Conservation (phyloP, 2,113 vertebrate species). For the Gymnarchus niloticus region DNA sequence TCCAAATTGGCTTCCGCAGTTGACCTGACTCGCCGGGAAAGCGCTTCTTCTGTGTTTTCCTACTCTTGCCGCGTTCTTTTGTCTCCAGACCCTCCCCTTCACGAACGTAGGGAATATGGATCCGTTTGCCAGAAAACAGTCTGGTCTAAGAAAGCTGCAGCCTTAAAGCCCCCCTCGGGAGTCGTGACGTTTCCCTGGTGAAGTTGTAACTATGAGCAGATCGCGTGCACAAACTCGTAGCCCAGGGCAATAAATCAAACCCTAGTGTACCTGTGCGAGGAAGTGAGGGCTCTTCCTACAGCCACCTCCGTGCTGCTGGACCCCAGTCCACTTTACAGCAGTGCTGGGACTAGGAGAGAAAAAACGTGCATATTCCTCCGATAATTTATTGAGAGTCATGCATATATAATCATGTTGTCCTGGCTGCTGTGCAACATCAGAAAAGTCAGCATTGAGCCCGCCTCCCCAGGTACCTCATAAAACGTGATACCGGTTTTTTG, state of each 20-base stretch:
- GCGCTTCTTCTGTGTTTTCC: not conserved
- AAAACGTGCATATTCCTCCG: constrained; percentile 56
- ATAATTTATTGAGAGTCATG: constrained; percentile 60
- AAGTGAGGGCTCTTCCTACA: not conserved
- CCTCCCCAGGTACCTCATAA: not conserved
- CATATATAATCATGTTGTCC: constrained; percentile 23
- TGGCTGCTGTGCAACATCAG: not conserved
- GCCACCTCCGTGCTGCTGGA: constrained; percentile 31
- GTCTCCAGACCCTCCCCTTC: not conserved
- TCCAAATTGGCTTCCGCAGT: not conserved
- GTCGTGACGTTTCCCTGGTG: not conserved
- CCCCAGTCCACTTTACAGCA: constrained; percentile 40
- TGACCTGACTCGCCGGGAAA: not conserved
- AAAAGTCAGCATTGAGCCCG: not conserved
- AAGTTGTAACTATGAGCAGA: not conserved
- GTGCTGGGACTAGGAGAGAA: constrained; percentile 38
- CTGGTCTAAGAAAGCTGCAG: not conserved
- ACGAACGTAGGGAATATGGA: not conserved
- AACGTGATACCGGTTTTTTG: constrained; percentile 12
- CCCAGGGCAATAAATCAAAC: constrained; percentile 42
- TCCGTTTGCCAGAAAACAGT: not conserved
- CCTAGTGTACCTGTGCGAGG: constrained; percentile 24
- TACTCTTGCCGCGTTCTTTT: not conserved
- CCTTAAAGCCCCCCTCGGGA: not conserved
- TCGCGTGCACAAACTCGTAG: not conserved